Evolutionary conservation across 2,888 invertebrate species (phyloP).

Genomic region (Tipula helvola): DNA sequence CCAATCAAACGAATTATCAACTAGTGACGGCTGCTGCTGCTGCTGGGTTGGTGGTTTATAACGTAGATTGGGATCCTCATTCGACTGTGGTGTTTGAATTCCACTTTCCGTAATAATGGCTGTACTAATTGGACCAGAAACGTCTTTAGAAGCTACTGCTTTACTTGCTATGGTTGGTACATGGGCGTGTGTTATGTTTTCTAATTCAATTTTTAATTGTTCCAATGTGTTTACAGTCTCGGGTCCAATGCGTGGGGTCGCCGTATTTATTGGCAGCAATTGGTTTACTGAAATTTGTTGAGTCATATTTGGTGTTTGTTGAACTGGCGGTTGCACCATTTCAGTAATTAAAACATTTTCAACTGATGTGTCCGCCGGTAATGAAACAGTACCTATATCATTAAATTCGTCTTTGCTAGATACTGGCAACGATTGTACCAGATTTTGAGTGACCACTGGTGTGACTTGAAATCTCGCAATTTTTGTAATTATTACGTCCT

Average conservation of each 20-base stretch:
- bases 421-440: not conserved
- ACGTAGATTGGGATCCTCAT: not conserved
- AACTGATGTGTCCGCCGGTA: not conserved
- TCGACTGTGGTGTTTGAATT: not conserved
- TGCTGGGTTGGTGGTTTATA: constrained; percentile 5
- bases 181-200: constrained; percentile 43
- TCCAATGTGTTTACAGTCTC: constrained; percentile 42
- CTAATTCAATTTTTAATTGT: constrained; percentile 43
- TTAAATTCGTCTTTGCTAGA: constrained; percentile 14
- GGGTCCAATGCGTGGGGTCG: constrained; percentile 27
- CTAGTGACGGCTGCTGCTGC: constrained; percentile 12
- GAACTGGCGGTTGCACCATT: constrained; percentile 9
- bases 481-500: not conserved
- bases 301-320: constrained; percentile 20
- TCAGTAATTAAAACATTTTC: not conserved
- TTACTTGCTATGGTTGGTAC: constrained; percentile 21
- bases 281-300: constrained; percentile 16
- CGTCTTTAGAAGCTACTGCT: constrained; percentile 18
- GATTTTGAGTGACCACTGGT: not conserved
- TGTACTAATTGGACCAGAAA: constrained; percentile 17
- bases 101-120: constrained; percentile 12
- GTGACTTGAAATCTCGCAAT: not conserved
- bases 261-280: constrained; percentile 22
- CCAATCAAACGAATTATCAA: not conserved
- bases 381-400: constrained; percentile 16